Conservation (phyloP, 1,140 invertebrate genomes). For the Heterodera schachtii region DNA sequence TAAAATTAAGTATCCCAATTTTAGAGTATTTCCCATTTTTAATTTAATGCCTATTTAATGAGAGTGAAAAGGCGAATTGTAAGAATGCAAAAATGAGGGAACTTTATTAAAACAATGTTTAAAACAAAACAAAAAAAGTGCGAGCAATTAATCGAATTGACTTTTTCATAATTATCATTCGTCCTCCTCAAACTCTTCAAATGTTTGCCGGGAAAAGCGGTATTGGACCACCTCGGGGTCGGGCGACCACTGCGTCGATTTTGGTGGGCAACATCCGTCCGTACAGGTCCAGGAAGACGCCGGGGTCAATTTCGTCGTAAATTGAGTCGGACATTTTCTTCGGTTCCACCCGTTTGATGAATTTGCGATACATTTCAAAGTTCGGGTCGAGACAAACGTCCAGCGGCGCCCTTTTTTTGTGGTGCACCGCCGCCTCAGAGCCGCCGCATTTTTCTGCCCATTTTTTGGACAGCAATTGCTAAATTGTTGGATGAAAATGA, state of each 20-base stretch:
- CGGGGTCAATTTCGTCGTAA: constrained; percentile 58
- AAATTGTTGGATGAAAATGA: constrained; percentile 29
- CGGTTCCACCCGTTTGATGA: constrained; percentile 52
- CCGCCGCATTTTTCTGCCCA: constrained; percentile 39
- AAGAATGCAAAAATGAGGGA: no score
- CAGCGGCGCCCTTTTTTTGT: constrained; percentile 44
- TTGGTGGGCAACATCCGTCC: constrained; percentile 60
- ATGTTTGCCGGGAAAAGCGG: neutral
- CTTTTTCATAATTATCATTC: no score
- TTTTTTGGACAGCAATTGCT: constrained; percentile 50
- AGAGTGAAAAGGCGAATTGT: no score
- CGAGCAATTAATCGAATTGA: no score
- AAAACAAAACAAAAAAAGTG: no score
- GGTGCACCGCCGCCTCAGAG: neutral
- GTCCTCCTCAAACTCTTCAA: neutral
- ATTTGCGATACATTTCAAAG: constrained; percentile 51
- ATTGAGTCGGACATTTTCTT: constrained; percentile 39
- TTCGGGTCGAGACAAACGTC: constrained; percentile 60
- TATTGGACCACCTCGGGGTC: constrained; percentile 20
- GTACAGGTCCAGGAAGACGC: constrained; percentile 55
- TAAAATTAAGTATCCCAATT: no score
- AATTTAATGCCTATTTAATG: no score
- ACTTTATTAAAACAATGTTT: no score
- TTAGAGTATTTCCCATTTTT: no score
- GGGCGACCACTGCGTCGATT: constrained; percentile 49